A percentile compares a stretch with the other conserved stretches of the same genome.
These are phyloP conservation scores for Corythornis madagascariensis DNA, from an alignment of 2,113 vertebrate genomes.

Conservation along the genomic window DNA sequence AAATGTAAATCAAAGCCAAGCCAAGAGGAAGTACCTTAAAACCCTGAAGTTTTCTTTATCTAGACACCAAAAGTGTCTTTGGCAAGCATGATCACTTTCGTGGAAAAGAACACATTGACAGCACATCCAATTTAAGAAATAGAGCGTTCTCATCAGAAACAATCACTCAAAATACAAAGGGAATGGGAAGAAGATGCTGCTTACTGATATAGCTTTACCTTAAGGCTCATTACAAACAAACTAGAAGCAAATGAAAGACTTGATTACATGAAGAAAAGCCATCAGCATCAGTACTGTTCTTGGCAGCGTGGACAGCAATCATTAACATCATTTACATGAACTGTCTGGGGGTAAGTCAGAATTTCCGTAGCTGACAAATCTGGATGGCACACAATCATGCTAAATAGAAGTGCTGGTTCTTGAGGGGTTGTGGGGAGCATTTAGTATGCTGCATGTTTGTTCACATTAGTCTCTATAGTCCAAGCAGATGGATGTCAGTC, in stretches of 20 bases:
- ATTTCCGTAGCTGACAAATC: neutral
- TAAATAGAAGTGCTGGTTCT: constrained; percentile 21
- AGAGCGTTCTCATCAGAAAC: neutral
- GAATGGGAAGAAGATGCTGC: neutral
- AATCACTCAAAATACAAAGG: neutral
- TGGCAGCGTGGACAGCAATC: neutral
- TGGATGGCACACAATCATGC: neutral
- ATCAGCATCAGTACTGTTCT: neutral
- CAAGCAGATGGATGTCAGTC: constrained; percentile 56
- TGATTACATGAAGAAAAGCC: neutral
- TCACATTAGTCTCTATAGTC: constrained; percentile 30
- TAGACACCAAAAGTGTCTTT: neutral
- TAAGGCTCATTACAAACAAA: neutral
- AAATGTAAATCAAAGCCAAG: neutral
- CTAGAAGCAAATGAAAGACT: neutral
- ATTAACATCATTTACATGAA: constrained; percentile 30
- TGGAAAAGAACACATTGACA: neutral
- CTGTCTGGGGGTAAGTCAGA: neutral
- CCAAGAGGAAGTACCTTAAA: neutral
- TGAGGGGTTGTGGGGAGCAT: neutral
- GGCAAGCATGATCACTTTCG: neutral
- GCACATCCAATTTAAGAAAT: neutral
- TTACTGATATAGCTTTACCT: neutral
- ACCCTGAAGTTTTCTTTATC: neutral
- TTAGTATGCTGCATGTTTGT: constrained; percentile 33